Base-by-base conservation (phyloP, 1,140 invertebrate genomes). In the Drosophila grimshawi region DNA sequence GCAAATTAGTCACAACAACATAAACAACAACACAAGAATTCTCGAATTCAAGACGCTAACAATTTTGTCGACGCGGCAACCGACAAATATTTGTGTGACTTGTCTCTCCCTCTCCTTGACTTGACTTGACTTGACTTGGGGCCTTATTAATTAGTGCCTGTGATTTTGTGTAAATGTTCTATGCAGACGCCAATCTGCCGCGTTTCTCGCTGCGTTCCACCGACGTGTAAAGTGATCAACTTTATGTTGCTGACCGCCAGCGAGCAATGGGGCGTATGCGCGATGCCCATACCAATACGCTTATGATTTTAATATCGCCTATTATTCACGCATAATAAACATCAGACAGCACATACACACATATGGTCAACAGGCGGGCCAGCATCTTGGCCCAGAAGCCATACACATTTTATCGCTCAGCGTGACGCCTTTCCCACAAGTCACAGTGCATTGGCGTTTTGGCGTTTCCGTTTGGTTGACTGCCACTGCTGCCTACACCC, bases 321-420 rank as follows among this genome's bases (percentile, higher is more conserved):
- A 81, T 76, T 81, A 81, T 81, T 81, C 79, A 79, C 76, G 76
- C 76, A 79, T 67, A 69, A 69, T 81, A 76, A 79, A 79, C 71
- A 66, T 62, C 56, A 29, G 33, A 29, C 62, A 39, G 61, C 35
- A 51, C 6, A 27, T n/a, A 8, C 61, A 63, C 32, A 39, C 59
- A 67, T 66, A 45, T 49, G 43, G 64, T 53, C 45, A 59, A 48
- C n/a, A 37, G 46, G 33, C 45, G 46, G 7, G 2, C 27, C 55
- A 43, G 4, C 30, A 61, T 45, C 32, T 61, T 64, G 51, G 49
- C 32, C 51, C 35, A 56, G 32, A 59, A 73, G 59, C 63, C 77
- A 68, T 68, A 79, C 74, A 76, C 76, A 78, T 51, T 19, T 19
- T 77, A 75, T 52, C 6, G 43, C 74, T 67, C 77, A 79, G 73